These are phyloP conservation scores for Limnephilus marmoratus DNA, from an alignment of 2,888 invertebrate genomes.

Conservation along the genomic window DNA sequence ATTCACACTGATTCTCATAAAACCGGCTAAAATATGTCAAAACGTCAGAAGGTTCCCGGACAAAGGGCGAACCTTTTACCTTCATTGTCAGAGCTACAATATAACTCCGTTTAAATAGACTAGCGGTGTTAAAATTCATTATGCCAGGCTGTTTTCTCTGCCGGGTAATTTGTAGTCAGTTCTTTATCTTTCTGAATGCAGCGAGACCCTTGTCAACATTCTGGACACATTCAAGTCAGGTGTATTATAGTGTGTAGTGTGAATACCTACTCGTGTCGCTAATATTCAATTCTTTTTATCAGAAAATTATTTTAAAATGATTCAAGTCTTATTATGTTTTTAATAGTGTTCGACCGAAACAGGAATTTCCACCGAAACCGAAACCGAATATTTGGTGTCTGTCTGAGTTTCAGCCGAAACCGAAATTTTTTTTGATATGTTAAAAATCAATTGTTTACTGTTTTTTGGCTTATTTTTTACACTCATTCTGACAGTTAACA, in stretches of 20 bases:
- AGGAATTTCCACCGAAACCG: no score
- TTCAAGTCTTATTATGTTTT: neutral
- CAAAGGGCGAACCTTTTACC: slow-evolving; percentile 49
- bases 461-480: no score
- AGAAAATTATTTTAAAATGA: neutral
- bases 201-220: slow-evolving; percentile 49
- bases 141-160: slow-evolving; percentile 40
- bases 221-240: slow-evolving; percentile 14
- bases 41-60: slow-evolving; percentile 49
- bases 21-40: slow-evolving; percentile 52
- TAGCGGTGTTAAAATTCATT: slow-evolving; percentile 43
- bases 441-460: no score
- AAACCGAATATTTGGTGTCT: no score
- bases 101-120: slow-evolving; percentile 48
- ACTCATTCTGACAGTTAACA: no score
- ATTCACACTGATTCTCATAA: slow-evolving; percentile 13
- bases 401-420: no score
- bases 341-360: no score
- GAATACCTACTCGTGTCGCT: neutral
- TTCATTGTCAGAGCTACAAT: slow-evolving; percentile 38
- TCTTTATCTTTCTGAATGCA: slow-evolving; percentile 56
- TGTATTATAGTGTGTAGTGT: neutral
- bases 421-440: no score
- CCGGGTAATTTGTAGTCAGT: slow-evolving; percentile 52
- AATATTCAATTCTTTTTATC: neutral